Evolutionary conservation across 2,888 invertebrate genomes (phyloP).

Genomic region (Euzetes globulus): DNA sequence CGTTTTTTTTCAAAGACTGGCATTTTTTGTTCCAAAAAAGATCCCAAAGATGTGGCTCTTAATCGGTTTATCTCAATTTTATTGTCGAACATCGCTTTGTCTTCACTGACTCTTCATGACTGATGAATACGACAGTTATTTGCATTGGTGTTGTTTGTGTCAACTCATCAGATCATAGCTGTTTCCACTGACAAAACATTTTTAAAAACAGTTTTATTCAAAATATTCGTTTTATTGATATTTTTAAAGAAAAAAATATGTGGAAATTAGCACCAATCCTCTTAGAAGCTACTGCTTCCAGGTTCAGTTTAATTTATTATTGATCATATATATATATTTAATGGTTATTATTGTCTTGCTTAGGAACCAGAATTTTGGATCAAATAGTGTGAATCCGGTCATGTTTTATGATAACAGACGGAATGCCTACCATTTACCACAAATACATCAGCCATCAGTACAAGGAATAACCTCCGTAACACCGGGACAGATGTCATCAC

Average conservation of each 20-base stretch:
- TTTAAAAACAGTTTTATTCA: neutral
- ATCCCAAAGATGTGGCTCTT: neutral
- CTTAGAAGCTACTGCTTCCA: constrained; percentile 27
- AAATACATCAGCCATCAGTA: neutral
- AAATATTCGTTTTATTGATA: neutral
- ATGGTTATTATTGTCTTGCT: neutral
- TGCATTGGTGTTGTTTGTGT: neutral
- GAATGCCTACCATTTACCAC: constrained; percentile 22
- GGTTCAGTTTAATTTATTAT: neutral
- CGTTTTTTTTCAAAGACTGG: neutral
- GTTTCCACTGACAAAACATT: neutral
- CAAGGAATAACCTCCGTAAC: neutral
- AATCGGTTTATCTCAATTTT: neutral
- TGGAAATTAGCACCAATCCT: constrained; percentile 35
- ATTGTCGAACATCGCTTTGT: neutral
- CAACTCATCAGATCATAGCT: neutral
- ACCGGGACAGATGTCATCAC: constrained; percentile 22
- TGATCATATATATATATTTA: no score
- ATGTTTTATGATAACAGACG: constrained; percentile 22
- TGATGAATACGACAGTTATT: neutral
- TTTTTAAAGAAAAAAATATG: neutral
- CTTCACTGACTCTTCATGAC: neutral
- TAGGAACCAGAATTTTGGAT: neutral
- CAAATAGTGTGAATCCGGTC: neutral
- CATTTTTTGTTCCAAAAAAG: constrained; percentile 9